phyloP scores from a whole-genome alignment of 2,113 vertebrate genomes.

The Astatotilapia flaviijosephi region DNA sequence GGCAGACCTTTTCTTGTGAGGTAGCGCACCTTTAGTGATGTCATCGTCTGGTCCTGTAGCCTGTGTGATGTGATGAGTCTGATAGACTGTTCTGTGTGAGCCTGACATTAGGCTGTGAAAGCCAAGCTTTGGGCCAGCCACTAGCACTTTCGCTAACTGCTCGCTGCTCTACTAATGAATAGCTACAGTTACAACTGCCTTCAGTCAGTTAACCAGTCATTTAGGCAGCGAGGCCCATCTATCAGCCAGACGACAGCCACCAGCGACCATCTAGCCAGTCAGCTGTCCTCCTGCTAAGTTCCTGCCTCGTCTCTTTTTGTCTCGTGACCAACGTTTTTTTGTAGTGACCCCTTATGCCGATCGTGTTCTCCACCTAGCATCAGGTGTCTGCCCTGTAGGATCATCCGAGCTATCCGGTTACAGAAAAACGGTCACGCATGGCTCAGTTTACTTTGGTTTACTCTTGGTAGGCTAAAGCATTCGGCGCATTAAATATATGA shows the following conservation, averaged over 20 bases:
- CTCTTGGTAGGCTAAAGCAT: not conserved
- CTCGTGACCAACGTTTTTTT: not conserved
- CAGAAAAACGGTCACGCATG: not conserved
- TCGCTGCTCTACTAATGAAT: not conserved
- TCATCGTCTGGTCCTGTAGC: not conserved
- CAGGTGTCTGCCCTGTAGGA: conserved; percentile 28
- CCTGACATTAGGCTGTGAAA: conserved; percentile 8
- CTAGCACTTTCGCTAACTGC: not conserved
- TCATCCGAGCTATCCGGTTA: conserved; percentile 21
- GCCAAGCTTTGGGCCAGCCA: not conserved
- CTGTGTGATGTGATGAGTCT: not conserved
- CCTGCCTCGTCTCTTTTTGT: not conserved
- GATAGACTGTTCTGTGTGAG: not conserved
- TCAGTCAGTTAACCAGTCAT: not conserved
- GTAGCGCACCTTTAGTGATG: conserved; percentile 1
- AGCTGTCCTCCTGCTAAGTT: not conserved
- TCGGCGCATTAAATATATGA: not conserved
- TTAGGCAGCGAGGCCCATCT: not conserved
- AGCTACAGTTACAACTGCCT: not conserved
- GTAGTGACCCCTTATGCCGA: not conserved
- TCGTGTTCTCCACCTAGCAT: conserved; percentile 33
- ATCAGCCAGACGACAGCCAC: not conserved
- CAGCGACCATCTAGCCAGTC: not conserved
- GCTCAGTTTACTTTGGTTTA: not conserved
- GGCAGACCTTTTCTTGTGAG: not conserved